phyloP scores from a whole-genome alignment of 2,113 vertebrate species.

The Butorides virescens region DNA sequence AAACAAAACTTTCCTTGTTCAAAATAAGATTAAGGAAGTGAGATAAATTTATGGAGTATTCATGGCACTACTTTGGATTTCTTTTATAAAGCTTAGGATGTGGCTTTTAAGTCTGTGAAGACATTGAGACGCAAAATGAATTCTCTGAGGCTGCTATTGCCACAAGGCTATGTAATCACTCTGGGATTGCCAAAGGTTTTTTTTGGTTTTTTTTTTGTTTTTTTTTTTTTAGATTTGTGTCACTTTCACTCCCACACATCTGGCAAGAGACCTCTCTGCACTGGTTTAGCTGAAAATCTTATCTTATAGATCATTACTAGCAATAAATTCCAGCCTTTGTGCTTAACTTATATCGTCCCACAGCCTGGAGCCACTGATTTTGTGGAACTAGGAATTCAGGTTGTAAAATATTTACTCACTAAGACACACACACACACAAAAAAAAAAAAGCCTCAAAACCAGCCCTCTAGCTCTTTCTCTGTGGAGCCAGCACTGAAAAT shows the following conservation, averaged over 20 bases:
- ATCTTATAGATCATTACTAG: slow-evolving; percentile 58
- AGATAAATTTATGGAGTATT: slow-evolving; percentile 24
- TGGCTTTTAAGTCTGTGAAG: not conserved
- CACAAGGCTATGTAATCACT: not conserved
- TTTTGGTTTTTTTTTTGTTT: too few species aligned
- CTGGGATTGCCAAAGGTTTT: slow-evolving; percentile 15
- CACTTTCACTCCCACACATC: slow-evolving; percentile 66
- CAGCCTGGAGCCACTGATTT: slow-evolving; percentile 13
- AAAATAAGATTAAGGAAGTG: slow-evolving; percentile 20
- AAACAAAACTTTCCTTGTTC: not conserved
- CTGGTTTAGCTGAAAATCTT: slow-evolving; percentile 48
- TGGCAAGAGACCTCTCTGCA: slow-evolving; percentile 34
- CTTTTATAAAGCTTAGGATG: not conserved
- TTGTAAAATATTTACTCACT: slow-evolving; percentile 45
- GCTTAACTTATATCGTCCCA: not conserved
- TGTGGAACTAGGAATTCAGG: not conserved
- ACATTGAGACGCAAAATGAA: not conserved
- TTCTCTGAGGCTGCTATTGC: not conserved
- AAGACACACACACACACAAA: not conserved
- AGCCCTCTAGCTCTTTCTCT: not conserved
- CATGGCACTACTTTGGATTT: not conserved
- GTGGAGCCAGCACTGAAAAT: slow-evolving; percentile 14
- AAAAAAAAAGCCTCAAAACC: not conserved
- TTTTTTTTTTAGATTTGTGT: slow-evolving; percentile 18
- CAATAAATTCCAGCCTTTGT: slow-evolving; percentile 62